Base-by-base conservation (phyloP, 2,113 vertebrate species). In the Cyprinodon brontotheroides region DNA sequence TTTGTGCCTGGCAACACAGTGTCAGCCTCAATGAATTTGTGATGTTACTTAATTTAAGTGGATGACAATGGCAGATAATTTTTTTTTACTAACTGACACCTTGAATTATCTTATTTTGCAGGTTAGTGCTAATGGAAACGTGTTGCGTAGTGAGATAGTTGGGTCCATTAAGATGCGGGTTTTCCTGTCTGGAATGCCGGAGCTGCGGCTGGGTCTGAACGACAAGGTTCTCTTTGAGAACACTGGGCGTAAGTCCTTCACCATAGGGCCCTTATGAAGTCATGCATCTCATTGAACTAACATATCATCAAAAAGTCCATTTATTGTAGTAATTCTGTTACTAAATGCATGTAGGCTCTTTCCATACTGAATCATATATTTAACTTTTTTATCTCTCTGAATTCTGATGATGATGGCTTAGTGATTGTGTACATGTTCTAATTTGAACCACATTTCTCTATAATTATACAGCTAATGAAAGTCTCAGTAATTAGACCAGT, bases 211-310 rank as follows among this genome's bases (percentile, higher is more conserved):
- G 0, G 98, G 98, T 1, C 91, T 99, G 13, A 99, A 99, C 0
- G 98, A 99, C 93, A 99, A 99, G 93, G 98, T 99, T 70, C 95
- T 99, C 83, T 99, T 99, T 57, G 98, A 99, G 82, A 99, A 99
- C 67, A 99, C 98, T 15, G 98, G 98, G 92, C 96, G 98, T 99
- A 93, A 99, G 98, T 97, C 79, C 17, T 57, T 8, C 3, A 57
- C 50, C 8, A 20, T 20, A 57, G 43, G 43, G 11, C 11, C 9
- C 43, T 45, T 11, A 11, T 45, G 9, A 2, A 45, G 9, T 10
- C 2, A 45, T 45, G 17, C 50, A 57, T 9, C 50, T 57, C 50
- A 57, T 20, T n/a, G 9, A n/a, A 57, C 10, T n/a, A 20, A 57
- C 2, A 57, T 57, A 4, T 57, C 50, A 57, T n/a, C 50, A 57